These are phyloP conservation scores for Tineola bisselliella DNA, from an alignment of 2,888 invertebrate species.

Conservation along the genomic window DNA sequence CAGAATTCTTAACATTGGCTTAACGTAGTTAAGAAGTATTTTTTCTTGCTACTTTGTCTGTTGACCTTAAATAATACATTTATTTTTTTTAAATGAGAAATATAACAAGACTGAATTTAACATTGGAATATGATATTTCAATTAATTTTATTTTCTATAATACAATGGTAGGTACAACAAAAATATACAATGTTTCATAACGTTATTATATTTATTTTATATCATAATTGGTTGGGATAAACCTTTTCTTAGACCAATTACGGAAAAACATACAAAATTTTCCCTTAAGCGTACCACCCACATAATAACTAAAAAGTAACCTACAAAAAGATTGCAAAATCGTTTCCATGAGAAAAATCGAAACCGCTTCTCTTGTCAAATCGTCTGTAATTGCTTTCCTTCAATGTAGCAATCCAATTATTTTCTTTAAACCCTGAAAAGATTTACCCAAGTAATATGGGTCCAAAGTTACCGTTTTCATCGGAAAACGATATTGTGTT, in stretches of 20 bases:
- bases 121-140: no score
- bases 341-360: slow-evolving; percentile 36
- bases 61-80: no score
- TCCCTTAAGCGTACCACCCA: background rate
- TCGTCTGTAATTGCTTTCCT: slow-evolving; percentile 56
- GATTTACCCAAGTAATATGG: slow-evolving; percentile 42
- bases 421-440: slow-evolving; percentile 58
- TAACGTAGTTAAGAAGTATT: background rate
- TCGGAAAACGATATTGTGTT: slow-evolving; percentile 50
- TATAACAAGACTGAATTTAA: no score
- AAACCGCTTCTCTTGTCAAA: slow-evolving; percentile 43
- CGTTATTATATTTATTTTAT: background rate
- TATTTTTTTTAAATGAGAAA: no score
- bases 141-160: no score
- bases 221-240: background rate
- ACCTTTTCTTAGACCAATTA: background rate
- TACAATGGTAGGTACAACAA: no score
- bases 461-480: slow-evolving; percentile 39
- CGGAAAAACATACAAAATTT: background rate
- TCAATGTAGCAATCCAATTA: slow-evolving; percentile 58
- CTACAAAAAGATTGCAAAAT: slow-evolving; percentile 3
- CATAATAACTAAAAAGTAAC: background rate
- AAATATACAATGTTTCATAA: no score
- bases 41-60: background rate
- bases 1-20: background rate